phyloP scores from a whole-genome alignment of 1,140 invertebrate genomes.

The Drosophila sechellia region DNA sequence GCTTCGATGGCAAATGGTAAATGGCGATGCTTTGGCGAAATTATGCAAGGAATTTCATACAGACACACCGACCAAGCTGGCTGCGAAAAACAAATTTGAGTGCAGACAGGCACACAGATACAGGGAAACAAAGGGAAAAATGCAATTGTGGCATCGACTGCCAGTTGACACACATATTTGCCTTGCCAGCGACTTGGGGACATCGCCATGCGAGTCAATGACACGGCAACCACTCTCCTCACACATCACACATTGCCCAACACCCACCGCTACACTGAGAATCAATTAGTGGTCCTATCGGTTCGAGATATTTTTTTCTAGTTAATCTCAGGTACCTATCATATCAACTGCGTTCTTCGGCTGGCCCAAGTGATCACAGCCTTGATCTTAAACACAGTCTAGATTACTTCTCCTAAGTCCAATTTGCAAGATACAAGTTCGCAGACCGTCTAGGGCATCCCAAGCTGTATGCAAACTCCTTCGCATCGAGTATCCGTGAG shows the following conservation, averaged over 20 bases:
- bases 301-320: too few species aligned
- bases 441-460: too few species aligned
- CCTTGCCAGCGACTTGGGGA: conserved; percentile 48
- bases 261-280: background rate
- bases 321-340: too few species aligned
- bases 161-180: conserved; percentile 80
- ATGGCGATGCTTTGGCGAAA: conserved; percentile 49
- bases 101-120: conserved; percentile 7
- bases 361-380: too few species aligned
- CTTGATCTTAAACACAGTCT: too few species aligned
- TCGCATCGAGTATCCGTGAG: background rate
- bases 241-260: background rate
- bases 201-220: conserved; percentile 57
- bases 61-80: conserved; percentile 17
- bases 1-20: conserved; percentile 38
- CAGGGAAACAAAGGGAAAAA: conserved; percentile 35
- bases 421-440: too few species aligned
- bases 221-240: conserved; percentile 44
- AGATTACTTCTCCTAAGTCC: too few species aligned
- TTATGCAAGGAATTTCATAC: conserved; percentile 77
- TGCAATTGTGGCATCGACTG: conserved; percentile 67
- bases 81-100: conserved; percentile 6
- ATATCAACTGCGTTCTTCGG: too few species aligned
- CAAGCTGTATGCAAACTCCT: too few species aligned
- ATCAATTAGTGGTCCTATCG: too few species aligned